Conservation (phyloP, 53 echinoderm and acorn worm species). For the Actinopyga echinites region DNA sequence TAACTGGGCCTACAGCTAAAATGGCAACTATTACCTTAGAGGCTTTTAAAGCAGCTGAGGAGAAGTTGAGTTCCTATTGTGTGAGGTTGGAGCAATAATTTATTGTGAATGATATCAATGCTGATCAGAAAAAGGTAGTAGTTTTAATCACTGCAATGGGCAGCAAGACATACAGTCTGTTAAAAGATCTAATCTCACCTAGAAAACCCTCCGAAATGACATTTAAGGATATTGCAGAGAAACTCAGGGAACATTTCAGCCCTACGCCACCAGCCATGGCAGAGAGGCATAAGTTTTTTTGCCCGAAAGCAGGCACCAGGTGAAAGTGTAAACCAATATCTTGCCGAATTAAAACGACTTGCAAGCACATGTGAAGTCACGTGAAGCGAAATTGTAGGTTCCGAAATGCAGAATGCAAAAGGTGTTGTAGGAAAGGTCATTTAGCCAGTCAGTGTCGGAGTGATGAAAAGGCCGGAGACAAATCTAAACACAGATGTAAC, state of each 20-base stretch:
- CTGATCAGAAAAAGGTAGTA: not conserved
- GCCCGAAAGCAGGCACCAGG: not conserved
- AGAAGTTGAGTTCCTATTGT: not conserved
- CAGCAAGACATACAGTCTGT: not conserved
- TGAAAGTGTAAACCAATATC: not conserved
- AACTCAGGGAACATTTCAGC: not conserved
- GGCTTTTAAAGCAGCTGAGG: not conserved
- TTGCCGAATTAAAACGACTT: not conserved
- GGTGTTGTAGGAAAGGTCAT: not conserved
- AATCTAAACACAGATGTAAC: not conserved
- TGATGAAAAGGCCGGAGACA: not conserved
- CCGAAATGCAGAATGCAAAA: not conserved
- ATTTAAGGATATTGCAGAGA: not conserved
- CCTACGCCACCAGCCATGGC: not conserved
- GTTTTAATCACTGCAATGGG: not conserved
- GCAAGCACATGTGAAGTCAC: not conserved
- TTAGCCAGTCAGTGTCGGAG: not conserved
- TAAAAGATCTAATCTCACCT: not conserved
- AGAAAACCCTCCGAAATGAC: not conserved
- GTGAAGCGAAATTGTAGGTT: not conserved
- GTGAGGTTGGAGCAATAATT: conserved; percentile 1
- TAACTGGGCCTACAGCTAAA: not conserved
- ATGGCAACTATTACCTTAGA: conserved; percentile 9
- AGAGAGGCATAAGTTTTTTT: not conserved
- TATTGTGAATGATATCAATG: not conserved